Percentiles rank a stretch among this genome's conserved stretches.
These are phyloP conservation scores for Vanessa tameamea DNA, from an alignment of 1,140 invertebrate species.

Conservation along the genomic window DNA sequence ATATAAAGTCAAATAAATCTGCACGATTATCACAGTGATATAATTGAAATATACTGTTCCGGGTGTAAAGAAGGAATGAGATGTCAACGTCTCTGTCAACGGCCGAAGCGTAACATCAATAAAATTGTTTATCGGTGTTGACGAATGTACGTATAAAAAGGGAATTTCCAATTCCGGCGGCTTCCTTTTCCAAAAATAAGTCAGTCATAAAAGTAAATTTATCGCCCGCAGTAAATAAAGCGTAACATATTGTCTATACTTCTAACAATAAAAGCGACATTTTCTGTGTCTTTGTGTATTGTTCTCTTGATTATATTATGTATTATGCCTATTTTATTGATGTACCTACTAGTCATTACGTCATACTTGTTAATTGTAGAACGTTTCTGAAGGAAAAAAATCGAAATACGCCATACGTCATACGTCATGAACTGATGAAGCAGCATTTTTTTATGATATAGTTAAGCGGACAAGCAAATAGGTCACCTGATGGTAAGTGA, in stretches of 20 bases:
- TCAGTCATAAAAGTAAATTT: slow-evolving; percentile 68
- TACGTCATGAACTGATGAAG: too few relatives aligned
- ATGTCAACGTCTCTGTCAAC: slow-evolving; percentile 8
- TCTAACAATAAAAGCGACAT: slow-evolving; percentile 14
- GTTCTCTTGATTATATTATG: neutral
- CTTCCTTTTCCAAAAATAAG: slow-evolving; percentile 55
- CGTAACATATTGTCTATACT: slow-evolving; percentile 32
- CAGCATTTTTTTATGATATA: too few relatives aligned
- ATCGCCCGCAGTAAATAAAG: slow-evolving; percentile 64
- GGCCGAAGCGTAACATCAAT: slow-evolving; percentile 41
- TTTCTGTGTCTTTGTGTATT: neutral
- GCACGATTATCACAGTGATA: too few relatives aligned
- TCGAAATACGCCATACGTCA: too few relatives aligned
- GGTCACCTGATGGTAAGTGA: too few relatives aligned
- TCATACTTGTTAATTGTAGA: too few relatives aligned
- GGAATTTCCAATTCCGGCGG: slow-evolving; percentile 46
- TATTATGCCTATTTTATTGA: neutral
- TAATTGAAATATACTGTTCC: neutral
- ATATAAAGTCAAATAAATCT: too few relatives aligned
- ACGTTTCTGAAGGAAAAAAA: too few relatives aligned
- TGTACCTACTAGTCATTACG: too few relatives aligned
- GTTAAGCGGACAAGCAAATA: too few relatives aligned
- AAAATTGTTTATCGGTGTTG: slow-evolving; percentile 61
- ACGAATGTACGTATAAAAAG: slow-evolving; percentile 50
- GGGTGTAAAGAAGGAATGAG: slow-evolving; percentile 18